phyloP scores from a whole-genome alignment of 2,888 invertebrate genomes.

The Lathronympha strigana region DNA sequence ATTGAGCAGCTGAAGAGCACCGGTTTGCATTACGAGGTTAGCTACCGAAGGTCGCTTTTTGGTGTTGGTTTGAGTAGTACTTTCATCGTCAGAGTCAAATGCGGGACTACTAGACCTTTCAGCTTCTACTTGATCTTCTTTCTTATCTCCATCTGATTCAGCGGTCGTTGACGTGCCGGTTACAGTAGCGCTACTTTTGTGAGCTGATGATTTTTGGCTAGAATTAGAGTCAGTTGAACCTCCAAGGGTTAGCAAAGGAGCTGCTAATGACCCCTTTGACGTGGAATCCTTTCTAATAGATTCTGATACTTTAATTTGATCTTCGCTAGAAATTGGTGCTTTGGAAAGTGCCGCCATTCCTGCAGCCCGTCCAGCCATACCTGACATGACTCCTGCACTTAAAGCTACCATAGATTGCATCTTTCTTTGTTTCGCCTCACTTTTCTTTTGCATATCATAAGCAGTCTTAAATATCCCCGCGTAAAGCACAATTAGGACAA shows the following conservation, averaged over 20 bases:
- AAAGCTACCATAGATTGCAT: constrained; percentile 97
- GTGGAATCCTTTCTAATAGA: constrained; percentile 70
- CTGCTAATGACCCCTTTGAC: constrained; percentile 71
- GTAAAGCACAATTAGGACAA: constrained; percentile 97
- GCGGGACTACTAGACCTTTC: constrained; percentile 96
- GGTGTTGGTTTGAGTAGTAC: constrained; percentile 84
- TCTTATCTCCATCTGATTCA: constrained; percentile 77
- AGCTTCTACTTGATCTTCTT: constrained; percentile 82
- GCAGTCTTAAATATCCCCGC: constrained; percentile 99
- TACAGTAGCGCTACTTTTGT: constrained; percentile 83
- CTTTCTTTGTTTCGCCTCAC: constrained; percentile 97
- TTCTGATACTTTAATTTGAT: constrained; percentile 85
- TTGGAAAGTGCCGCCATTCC: constrained; percentile 94
- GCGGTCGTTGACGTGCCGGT: constrained; percentile 84
- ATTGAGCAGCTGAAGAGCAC: constrained; percentile 79
- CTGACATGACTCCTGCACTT: constrained; percentile 95
- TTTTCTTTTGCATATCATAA: constrained; percentile 98
- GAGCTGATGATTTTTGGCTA: constrained; percentile 85
- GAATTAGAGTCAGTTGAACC: constrained; percentile 85
- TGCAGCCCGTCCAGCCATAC: constrained; percentile 94
- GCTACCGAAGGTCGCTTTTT: constrained; percentile 87
- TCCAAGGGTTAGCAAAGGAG: constrained; percentile 71
- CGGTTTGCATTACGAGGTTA: constrained; percentile 88
- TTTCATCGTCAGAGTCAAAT: constrained; percentile 97
- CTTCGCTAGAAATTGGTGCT: constrained; percentile 88